These are phyloP conservation scores for Phyllopteryx taeniolatus DNA, from an alignment of 2,113 vertebrate genomes.

Conservation along the genomic window DNA sequence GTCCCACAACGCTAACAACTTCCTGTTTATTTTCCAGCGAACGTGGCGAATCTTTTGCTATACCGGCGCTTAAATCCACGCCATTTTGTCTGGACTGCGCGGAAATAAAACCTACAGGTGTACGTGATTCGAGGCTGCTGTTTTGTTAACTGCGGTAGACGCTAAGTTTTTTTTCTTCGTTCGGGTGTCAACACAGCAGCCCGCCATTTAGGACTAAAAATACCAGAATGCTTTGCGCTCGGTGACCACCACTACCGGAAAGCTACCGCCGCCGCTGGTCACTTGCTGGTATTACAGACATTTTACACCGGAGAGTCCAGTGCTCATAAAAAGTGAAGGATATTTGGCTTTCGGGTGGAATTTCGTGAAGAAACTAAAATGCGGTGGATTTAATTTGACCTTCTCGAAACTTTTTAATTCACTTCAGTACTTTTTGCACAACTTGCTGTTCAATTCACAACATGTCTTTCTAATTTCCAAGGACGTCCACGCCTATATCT, in stretches of 20 bases:
- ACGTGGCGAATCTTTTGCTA: conserved; percentile 19
- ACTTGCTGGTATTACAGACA: background rate
- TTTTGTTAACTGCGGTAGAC: conserved; percentile 18
- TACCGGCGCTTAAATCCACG: conserved; percentile 3
- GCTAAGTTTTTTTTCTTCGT: conserved; percentile 42
- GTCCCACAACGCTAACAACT: conserved; percentile 85
- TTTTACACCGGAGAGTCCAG: background rate
- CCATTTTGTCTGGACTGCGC: background rate
- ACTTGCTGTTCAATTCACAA: too few species aligned
- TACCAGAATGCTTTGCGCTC: conserved; percentile 53
- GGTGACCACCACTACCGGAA: background rate
- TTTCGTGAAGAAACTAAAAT: too few species aligned
- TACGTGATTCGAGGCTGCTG: background rate
- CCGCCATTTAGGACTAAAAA: conserved; percentile 52
- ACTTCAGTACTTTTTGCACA: background rate
- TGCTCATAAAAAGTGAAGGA: too few species aligned
- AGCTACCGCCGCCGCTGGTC: conserved; percentile 32
- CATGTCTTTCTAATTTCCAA: too few species aligned
- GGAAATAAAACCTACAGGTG: background rate
- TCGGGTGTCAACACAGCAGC: conserved; percentile 26
- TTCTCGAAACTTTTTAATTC: background rate
- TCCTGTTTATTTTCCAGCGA: conserved; percentile 70
- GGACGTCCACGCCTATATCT: too few species aligned
- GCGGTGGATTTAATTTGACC: too few species aligned
- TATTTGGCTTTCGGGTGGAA: too few species aligned